Evolutionary conservation across 1,140 invertebrate species (phyloP).

Genomic region (Caerostris darwini): DNA sequence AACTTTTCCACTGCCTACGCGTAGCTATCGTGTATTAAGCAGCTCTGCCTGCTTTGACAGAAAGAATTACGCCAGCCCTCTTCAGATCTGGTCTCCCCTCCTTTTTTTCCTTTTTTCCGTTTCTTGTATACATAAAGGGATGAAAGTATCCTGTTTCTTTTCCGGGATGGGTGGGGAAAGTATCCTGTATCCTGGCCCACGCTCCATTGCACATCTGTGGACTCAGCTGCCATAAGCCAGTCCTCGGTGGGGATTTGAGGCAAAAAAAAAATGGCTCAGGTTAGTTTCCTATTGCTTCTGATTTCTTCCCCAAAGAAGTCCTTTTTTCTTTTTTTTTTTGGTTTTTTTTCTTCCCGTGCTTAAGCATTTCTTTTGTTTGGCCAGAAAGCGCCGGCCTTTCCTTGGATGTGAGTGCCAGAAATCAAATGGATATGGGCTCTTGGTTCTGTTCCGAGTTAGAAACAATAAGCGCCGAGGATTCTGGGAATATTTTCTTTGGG

Average conservation of each 20-base stretch:
- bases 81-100: no score
- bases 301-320: not conserved
- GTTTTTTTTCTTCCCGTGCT: not conserved
- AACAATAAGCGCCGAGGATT: not conserved
- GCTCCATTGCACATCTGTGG: not conserved
- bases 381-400: not conserved
- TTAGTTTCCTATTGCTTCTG: not conserved
- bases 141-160: no score
- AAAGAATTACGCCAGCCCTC: no score
- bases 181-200: no score
- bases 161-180: no score
- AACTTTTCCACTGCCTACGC: not conserved
- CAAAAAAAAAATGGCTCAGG: slow-evolving; percentile 26
- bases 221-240: not conserved
- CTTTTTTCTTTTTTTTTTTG: not conserved
- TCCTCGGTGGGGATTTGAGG: not conserved
- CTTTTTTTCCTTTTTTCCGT: no score
- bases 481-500: not conserved
- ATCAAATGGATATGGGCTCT: not conserved
- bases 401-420: not conserved
- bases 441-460: not conserved
- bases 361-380: not conserved
- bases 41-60: no score
- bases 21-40: no score
- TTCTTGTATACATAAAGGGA: no score